Evolutionary conservation across 2,888 invertebrate species (phyloP).

Genomic region (Adelphocoris suturalis): DNA sequence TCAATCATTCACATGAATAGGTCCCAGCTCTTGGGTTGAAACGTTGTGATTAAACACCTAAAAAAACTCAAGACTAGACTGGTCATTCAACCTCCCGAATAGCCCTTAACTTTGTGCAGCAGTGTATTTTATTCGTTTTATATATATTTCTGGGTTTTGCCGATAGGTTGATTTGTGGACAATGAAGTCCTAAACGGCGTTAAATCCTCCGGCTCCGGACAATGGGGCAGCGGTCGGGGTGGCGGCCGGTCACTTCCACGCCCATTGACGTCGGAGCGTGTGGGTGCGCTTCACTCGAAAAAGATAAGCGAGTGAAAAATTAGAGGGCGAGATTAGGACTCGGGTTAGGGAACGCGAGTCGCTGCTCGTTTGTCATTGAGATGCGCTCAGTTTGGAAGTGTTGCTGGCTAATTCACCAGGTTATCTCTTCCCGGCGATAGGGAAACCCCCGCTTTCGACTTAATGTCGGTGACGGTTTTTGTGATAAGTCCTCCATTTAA

Average conservation of each 20-base stretch:
- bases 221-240: not conserved
- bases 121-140: no score
- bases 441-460: slow-evolving; percentile 16
- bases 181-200: slow-evolving; percentile 9
- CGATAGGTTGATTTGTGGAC: slow-evolving; percentile 12
- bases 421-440: slow-evolving; percentile 46
- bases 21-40: no score
- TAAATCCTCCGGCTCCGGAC: not conserved
- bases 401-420: slow-evolving; percentile 60
- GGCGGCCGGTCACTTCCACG: not conserved
- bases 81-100: no score
- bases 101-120: no score
- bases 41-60: no score
- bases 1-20: no score
- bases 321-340: slow-evolving; percentile 47
- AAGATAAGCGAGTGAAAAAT: slow-evolving; percentile 62
- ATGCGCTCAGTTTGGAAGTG: slow-evolving; percentile 29
- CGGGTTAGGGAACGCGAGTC: not conserved
- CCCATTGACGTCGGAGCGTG: slow-evolving; percentile 30
- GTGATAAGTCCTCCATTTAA: slow-evolving; percentile 52
- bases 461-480: slow-evolving; percentile 55
- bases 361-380: slow-evolving; percentile 60
- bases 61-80: no score
- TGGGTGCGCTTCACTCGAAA: slow-evolving; percentile 5
- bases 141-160: no score